Evolutionary conservation across 2,113 vertebrate genomes (phyloP).

Genomic region (Tychaedon coryphoeus): DNA sequence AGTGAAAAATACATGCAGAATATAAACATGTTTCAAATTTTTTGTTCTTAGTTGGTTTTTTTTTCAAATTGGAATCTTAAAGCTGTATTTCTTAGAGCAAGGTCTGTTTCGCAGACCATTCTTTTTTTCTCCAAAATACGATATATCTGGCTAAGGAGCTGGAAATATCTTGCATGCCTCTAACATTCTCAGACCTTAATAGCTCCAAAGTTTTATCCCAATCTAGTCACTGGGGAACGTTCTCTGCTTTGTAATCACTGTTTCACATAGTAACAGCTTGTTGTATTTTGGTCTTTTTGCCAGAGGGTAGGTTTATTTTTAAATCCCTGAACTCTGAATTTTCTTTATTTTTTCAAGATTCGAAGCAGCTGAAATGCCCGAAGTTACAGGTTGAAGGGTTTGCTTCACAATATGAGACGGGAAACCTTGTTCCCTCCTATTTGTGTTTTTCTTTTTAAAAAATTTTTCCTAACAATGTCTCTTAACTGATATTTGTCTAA

Average conservation of each 20-base stretch:
- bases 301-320: constrained; percentile 87
- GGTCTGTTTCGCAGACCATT: constrained; percentile 31
- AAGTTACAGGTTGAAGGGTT: constrained; percentile 82
- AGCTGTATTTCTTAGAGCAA: neutral
- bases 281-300: constrained; percentile 82
- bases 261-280: constrained; percentile 83
- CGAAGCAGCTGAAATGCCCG: constrained; percentile 83
- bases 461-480: constrained; percentile 86
- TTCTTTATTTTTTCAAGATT: constrained; percentile 84
- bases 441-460: constrained; percentile 75
- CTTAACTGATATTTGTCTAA: constrained; percentile 91
- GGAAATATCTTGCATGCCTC: constrained; percentile 72
- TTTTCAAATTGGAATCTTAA: neutral
- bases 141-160: constrained; percentile 64
- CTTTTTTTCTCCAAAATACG: constrained; percentile 51
- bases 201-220: constrained; percentile 63
- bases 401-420: constrained; percentile 77
- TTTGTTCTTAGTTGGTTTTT: neutral
- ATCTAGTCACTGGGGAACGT: constrained; percentile 80
- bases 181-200: constrained; percentile 74
- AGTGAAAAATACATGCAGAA: neutral
- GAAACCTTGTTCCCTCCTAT: constrained; percentile 71
- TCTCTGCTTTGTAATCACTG: constrained; percentile 81
- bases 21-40: neutral
- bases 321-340: constrained; percentile 83